Base-by-base conservation (phyloP, 2,888 invertebrate genomes). In the Zygogramma bicolorata region DNA sequence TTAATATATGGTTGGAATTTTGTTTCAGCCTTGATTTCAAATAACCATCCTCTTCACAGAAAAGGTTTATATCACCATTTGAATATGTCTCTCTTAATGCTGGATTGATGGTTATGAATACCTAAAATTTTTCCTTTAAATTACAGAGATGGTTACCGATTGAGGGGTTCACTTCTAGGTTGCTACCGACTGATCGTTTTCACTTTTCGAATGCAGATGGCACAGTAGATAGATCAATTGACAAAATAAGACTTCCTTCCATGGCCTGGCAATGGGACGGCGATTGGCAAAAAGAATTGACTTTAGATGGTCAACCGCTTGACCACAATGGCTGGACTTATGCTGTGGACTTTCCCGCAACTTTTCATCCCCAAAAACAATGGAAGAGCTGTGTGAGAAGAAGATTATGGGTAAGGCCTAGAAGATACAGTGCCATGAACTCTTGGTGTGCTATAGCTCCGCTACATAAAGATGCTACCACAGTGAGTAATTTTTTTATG, bases 181-280 rank as follows among this genome's bases (percentile, higher is more conserved):
- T 97, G 46, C 87, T 97, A 40, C 97, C 96, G 10, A 97, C 97
- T 18, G 97, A 97, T 86, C 91, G 97, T 75, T 94, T 92, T 82
- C 93, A 92, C 81, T 97, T 94, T 89, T 97, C 97, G 13, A 94
- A 93, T 79, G 91, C 91, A 81, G 95, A 96, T 89, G 97, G 97
- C 5, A 91, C 91, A 7, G 89, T 91, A 38, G 94, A 95, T 81
- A 90, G 95, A 71, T 91, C 93, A 34, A 93, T 95, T 77, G 93
- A 95, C 81, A 92, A 92, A 85, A 95, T 97, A 73, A 89, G 94
- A 75, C 87, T 97, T 59, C 97, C 97, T 5, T 97, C 97, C 0
- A 94, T 96, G 92, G 96, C 96, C 15, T 98, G 97, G 97, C 94
- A 96, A 83, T 98, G 97, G 97, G 97, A 98, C 88, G 95, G 95